Conservation (phyloP, 2,797 vertebrate genomes). For the Sebastes steindachneri region DNA sequence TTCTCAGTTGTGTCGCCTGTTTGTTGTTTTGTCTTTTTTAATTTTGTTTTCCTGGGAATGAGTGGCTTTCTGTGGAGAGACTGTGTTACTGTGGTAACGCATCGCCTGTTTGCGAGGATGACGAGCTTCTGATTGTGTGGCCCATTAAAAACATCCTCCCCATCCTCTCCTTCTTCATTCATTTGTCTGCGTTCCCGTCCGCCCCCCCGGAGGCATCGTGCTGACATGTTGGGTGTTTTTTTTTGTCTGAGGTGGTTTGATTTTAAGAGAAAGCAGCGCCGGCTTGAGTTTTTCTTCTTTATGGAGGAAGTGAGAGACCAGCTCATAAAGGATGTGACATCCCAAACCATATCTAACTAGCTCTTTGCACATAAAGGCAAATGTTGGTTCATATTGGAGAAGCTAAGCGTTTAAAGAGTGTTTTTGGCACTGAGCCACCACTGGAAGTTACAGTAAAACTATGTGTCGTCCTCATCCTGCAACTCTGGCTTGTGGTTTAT, state of each 20-base stretch:
- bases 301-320: background rate
- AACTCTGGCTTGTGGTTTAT: background rate
- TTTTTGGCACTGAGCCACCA: background rate
- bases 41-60: constrained; percentile 14
- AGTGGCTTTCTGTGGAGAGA: constrained; percentile 26
- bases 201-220: background rate
- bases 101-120: constrained; percentile 31
- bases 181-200: background rate
- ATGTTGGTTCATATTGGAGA: background rate
- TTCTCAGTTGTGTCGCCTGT: constrained; percentile 27
- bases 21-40: constrained; percentile 13
- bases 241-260: background rate
- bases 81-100: constrained; percentile 32
- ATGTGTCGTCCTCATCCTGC: background rate
- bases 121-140: constrained; percentile 37
- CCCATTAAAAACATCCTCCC: constrained; percentile 21
- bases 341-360: background rate
- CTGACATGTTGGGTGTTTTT: background rate
- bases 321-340: background rate
- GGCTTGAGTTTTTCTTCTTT: background rate
- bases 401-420: background rate
- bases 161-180: background rate
- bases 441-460: background rate
- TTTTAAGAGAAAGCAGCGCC: background rate
- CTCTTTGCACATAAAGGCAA: background rate